These are phyloP conservation scores for Mycetomoellerius zeteki DNA, from an alignment of 1,140 invertebrate species.

Conservation along the genomic window DNA sequence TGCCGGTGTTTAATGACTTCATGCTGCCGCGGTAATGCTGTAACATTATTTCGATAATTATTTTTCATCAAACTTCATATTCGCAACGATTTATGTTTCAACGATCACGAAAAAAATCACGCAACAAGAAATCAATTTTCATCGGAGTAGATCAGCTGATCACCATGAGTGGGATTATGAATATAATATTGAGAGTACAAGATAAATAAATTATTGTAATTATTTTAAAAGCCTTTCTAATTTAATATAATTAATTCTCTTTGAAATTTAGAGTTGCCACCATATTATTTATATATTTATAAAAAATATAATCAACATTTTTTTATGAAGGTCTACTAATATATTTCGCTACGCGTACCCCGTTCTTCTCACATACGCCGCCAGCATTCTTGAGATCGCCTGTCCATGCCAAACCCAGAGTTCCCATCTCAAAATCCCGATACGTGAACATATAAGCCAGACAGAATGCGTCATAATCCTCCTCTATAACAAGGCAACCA, in stretches of 20 bases:
- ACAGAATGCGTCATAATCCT: conserved; percentile 99
- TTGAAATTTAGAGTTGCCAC: not conserved
- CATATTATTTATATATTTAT: not conserved
- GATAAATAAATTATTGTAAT: not conserved
- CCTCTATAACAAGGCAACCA: conserved; percentile 89
- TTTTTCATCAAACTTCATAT: conserved; percentile 11
- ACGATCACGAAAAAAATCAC: not conserved
- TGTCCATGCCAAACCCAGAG: conserved; percentile 98
- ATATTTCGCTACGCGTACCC: conserved; percentile 88
- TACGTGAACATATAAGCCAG: conserved; percentile 99
- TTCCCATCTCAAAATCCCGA: conserved; percentile 99
- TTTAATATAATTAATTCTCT: not conserved
- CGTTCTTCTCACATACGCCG: conserved; percentile 97
- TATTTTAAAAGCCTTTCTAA: not conserved
- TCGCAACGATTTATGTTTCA: not conserved
- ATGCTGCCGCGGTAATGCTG: conserved; percentile 97
- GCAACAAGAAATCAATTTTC: not conserved
- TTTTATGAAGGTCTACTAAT: not conserved
- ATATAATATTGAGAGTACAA: not conserved
- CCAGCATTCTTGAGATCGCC: conserved; percentile 98
- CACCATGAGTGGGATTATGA: not conserved
- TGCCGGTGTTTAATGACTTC: conserved; percentile 99
- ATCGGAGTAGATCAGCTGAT: not conserved
- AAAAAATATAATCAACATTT: not conserved
- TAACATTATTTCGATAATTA: conserved; percentile 78